Evolutionary conservation across 2,113 vertebrate genomes (phyloP).

Genomic region (Brevimyrus niger): DNA sequence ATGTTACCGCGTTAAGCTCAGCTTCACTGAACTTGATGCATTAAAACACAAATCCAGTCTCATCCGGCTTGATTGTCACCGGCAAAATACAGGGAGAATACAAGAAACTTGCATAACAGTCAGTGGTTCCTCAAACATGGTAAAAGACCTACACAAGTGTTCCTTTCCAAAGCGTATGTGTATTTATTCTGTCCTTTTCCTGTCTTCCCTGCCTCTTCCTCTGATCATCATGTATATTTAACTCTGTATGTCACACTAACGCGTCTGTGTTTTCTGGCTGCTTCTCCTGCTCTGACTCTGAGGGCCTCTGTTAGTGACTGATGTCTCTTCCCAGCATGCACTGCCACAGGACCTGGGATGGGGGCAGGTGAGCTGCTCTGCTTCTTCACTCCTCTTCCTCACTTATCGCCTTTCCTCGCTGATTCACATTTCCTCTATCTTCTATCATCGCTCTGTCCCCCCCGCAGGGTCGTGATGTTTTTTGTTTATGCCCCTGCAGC

Average conservation of each 20-base stretch:
- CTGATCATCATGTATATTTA: background rate
- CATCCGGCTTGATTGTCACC: background rate
- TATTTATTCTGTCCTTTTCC: background rate
- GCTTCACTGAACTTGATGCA: background rate
- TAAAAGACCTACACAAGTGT: background rate
- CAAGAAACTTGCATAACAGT: background rate
- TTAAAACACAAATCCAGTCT: background rate
- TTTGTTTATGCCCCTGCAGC: background rate
- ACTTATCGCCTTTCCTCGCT: background rate
- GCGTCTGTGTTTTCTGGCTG: slow-evolving; percentile 21
- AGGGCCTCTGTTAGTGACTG: slow-evolving; percentile 51
- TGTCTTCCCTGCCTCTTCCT: background rate
- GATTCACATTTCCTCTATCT: slow-evolving; percentile 3
- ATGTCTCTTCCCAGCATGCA: slow-evolving; percentile 72
- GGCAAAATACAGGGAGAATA: background rate
- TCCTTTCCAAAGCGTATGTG: background rate
- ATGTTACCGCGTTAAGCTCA: background rate
- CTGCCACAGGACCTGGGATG: slow-evolving; percentile 66
- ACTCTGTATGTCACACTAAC: background rate
- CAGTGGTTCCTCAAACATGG: background rate
- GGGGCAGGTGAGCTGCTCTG: slow-evolving; percentile 67
- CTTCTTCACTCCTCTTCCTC: slow-evolving; percentile 17
- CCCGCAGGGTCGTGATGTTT: slow-evolving; percentile 34
- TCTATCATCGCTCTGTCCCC: slow-evolving; percentile 19
- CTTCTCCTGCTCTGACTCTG: slow-evolving; percentile 30